Evolutionary conservation across 1,140 invertebrate species (phyloP), one percentile per base, ranked within the genome.

Genomic region (Hestina assimilis): DNA sequence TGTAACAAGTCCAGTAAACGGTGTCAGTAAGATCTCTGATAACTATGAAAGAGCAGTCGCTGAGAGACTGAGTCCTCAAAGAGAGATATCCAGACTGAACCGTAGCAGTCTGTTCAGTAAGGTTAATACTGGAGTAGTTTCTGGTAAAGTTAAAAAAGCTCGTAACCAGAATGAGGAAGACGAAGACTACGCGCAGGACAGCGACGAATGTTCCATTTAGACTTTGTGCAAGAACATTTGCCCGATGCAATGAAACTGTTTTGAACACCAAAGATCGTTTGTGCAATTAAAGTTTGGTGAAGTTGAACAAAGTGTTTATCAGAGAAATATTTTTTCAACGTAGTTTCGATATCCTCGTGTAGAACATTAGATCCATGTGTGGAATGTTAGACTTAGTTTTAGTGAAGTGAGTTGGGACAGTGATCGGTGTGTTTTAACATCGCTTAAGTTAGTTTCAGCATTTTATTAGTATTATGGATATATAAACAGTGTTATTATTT

Each of bases 141-240:
- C 80, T 7, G 69, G 72, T 17, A 80, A 79, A 54, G 72, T 81
- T 51, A 83, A 80, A 60, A 79, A 78, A 57, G 75, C 56, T 0
- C 46, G 63, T 2, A 60, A 60, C 0, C 62, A 76, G 12, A 79
- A 88, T 4, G 90, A 89, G n/a, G 89, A 90, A 3, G 86, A 90
- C 26, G 89, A 80, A 3, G 90, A 91, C 56, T 90, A 91, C 65
- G 91, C 91, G 15, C 84, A 89, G 5, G 91, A 92, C 62, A 91
- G 90, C 66, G 91, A 92, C 65, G 91, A 92, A 56, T 92, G 91
- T 69, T 90, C 89, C 63, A 90, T 89, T 66, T 90, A 87, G 64
- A 60, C 31, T 26, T 51, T 64, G 51, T 46, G 55, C 8, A 26
- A 40, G 15, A 12, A 26, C 8, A 26, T 31, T 48, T 66, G 62